Base-by-base conservation (phyloP, 2,113 vertebrate genomes). In the Ochotona curzoniae region DNA sequence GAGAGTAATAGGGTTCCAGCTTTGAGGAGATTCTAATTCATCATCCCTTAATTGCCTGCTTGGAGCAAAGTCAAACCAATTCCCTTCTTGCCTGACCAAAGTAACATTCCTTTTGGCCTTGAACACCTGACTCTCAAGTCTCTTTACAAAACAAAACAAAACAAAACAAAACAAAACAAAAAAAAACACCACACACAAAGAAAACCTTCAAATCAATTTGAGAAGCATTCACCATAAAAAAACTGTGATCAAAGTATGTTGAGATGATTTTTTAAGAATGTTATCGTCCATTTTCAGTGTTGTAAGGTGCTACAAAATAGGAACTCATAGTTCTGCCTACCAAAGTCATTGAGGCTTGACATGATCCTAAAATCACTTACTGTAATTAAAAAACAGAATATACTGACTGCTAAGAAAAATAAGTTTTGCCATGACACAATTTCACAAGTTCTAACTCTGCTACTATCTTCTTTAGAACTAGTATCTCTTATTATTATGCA, bases 61-160 rank as follows among this genome's bases (percentile, higher is more conserved):
- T 97, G 97, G 97, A 98, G 97, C 83, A 97, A 97, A 97, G 96
- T 97, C 97, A 98, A 98, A 93, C 90, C 96, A 97, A 97, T 97
- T 98, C 90, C 95, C 93, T 97, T 96, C 86, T 95, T 96, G 93
- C 96, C 90, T 98, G 97, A 97, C 96, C 87, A 96, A 95, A 96
- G 93, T 28, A 90, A 28, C 35, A 35, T 93, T 97, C 73, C 63
- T 1, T 1, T 95, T 0, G 4, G 95, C 96, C 97, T 96, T 95
- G 92, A 95, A 97, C 94, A 95, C 70, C 87, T 96, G 96, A 93
- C 91, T 94, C 90, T 96, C 69, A 79, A 80, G 95, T 95, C 57
- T 64, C 0, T 96, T 89, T 93, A 74, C 93, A 95, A 94, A 30
- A 93, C 95, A 76, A 76, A 13, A 44, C 3, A 44, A 44, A 3